A percentile compares a stretch with the other conserved stretches of the same genome.
Conservation (phyloP, 2,113 vertebrate genomes). For the Podarcis raffonei region DNA sequence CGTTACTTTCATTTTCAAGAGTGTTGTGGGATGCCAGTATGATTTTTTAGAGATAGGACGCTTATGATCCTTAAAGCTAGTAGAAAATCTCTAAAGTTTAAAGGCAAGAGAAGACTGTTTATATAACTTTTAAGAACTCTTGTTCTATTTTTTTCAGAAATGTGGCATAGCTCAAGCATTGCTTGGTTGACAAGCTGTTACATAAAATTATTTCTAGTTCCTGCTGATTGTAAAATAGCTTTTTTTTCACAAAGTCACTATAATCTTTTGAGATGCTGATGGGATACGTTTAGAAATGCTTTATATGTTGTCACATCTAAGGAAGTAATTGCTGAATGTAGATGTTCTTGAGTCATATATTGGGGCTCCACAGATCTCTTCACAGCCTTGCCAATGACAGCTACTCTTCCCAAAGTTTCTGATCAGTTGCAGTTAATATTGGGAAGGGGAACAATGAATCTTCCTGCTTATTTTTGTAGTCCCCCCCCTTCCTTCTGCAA, state of each 20-base stretch:
- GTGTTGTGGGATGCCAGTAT: accelerated
- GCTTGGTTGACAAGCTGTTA: neutral
- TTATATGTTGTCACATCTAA: neutral
- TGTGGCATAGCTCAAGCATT: neutral
- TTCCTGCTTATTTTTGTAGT: no score
- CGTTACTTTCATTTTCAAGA: neutral
- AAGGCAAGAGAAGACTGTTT: neutral
- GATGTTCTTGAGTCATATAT: neutral
- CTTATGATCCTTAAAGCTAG: neutral
- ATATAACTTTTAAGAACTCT: neutral
- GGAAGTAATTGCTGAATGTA: neutral
- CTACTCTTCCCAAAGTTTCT: neutral
- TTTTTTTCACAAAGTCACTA: neutral
- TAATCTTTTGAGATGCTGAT: neutral
- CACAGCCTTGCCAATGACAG: neutral
- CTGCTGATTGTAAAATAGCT: neutral
- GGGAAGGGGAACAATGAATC: neutral
- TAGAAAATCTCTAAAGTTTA: neutral
- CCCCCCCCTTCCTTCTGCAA: neutral
- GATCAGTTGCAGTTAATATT: neutral
- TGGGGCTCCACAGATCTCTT: neutral
- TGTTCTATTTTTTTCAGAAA: neutral
- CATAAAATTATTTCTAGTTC: neutral
- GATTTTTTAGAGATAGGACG: neutral
- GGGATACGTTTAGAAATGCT: neutral